Evolutionary conservation across 2,797 vertebrate genomes (phyloP).

Genomic region (Dicrostonyx torquatus): DNA sequence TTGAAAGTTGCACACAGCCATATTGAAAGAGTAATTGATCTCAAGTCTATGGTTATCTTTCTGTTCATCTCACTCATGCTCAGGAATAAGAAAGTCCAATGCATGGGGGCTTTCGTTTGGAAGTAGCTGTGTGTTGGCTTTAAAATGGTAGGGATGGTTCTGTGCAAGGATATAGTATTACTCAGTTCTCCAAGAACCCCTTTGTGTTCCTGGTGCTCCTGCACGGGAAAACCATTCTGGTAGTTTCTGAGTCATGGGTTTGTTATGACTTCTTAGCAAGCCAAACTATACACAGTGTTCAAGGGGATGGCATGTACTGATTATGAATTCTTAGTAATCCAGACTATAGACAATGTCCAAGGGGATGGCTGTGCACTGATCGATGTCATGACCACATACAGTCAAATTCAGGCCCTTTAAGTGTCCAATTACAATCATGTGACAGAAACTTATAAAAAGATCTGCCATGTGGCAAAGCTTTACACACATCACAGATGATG

Average conservation of each 20-base stretch:
- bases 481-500: background rate
- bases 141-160: conserved; percentile 66
- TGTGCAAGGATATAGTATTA: conserved; percentile 56
- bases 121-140: conserved; percentile 63
- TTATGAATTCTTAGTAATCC: conserved; percentile 26
- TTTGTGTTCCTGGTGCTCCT: conserved; percentile 27
- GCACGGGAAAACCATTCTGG: conserved; percentile 33
- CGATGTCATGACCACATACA: background rate
- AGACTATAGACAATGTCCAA: background rate
- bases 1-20: conserved; percentile 50
- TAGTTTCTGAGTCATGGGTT: conserved; percentile 52
- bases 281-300: background rate
- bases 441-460: background rate
- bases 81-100: conserved; percentile 68
- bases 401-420: background rate
- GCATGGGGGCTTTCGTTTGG: conserved; percentile 76
- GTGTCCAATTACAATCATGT: background rate
- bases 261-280: conserved; percentile 24
- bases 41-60: conserved; percentile 56
- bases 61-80: conserved; percentile 71
- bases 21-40: conserved; percentile 60
- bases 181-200: conserved; percentile 55
- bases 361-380: background rate
- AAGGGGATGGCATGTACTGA: background rate
- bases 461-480: background rate